These are phyloP conservation scores for Cheumatopsyche charites DNA, from an alignment of 1,140 invertebrate genomes.

Conservation along the genomic window DNA sequence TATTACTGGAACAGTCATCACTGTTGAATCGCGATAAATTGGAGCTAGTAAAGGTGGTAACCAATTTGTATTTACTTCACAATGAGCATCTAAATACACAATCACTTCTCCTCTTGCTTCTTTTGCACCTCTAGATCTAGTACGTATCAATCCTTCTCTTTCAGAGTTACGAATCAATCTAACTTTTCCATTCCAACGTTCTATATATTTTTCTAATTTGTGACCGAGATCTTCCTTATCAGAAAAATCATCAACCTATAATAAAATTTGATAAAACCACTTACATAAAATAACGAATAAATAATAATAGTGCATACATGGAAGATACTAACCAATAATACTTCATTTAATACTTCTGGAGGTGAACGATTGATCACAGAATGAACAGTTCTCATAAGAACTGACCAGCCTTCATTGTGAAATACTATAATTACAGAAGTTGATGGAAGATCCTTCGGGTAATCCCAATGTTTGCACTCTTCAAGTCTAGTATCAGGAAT, in stretches of 20 bases:
- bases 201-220: conserved; percentile 89
- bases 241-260: conserved; percentile 93
- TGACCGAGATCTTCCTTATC: conserved; percentile 93
- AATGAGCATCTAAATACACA: conserved; percentile 95
- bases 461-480: conserved; percentile 97
- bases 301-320: background rate
- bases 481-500: conserved; percentile 86
- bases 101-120: conserved; percentile 95
- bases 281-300: background rate
- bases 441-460: conserved; percentile 84
- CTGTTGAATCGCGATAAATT: conserved; percentile 85
- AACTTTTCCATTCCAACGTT: conserved; percentile 87
- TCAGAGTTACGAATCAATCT: conserved; percentile 84
- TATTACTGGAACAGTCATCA: conserved; percentile 97
- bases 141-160: conserved; percentile 89
- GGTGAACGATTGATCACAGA: conserved; percentile 94
- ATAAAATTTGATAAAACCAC: conserved; percentile 37
- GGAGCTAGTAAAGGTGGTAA: conserved; percentile 92
- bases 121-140: conserved; percentile 89
- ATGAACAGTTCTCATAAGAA: conserved; percentile 95
- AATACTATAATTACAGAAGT: conserved; percentile 98
- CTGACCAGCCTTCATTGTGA: conserved; percentile 97
- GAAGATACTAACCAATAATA: conserved; percentile 75
- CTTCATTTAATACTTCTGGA: conserved; percentile 87
- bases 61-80: conserved; percentile 95